Evolutionary conservation across 1,140 invertebrate species (phyloP), one percentile per base, ranked within the genome.

Genomic region (Pollicipes pollicipes): DNA sequence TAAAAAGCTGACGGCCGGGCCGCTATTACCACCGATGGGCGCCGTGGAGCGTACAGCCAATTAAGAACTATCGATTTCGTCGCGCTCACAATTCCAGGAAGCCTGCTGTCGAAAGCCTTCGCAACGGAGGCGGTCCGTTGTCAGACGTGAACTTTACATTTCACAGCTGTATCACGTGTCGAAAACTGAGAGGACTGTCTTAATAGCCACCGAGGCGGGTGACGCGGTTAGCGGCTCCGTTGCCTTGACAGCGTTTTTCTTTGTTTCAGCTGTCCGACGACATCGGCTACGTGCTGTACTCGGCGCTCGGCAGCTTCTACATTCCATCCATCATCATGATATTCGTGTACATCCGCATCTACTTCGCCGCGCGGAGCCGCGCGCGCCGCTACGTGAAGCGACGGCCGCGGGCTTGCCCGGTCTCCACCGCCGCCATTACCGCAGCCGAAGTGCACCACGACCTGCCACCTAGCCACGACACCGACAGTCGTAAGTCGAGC

Each of bases 271-370:
- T 95, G 75, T 94, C 90, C 73, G 90, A 95, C 76, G 94, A 97
- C 80, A 86, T 96, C 76, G 94, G 94, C 71, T 99, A 99, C 82
- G 96, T 99, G 75, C 83, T 99, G 68, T 98, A 99, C 82, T 97
- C 94, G 35, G 94, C 96, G 21, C 85, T 97, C 71, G 95, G 96
- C 72, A 98, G 95, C 74, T 99, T 99, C 84, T 97, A 98, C 83
- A 93, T 99, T 76, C 97, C 97, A 66, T 93, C 93, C 77, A 92
- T 93, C 80, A 94, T 99, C 78, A 98, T 99, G 91, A 91, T 98
- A 73, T 97, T 98, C 83, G 93, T 99, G 67, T 99, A 99, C 83
- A 94, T 97, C 77, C 86, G 93, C 78, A 99, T 99, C 83, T 99
- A 98, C 82, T 93, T 88, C 80, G 96, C 95, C 27, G 95, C 95